These are phyloP conservation scores for Xestobium rufovillosum DNA, from an alignment of 2,888 invertebrate genomes.

Conservation along the genomic window DNA sequence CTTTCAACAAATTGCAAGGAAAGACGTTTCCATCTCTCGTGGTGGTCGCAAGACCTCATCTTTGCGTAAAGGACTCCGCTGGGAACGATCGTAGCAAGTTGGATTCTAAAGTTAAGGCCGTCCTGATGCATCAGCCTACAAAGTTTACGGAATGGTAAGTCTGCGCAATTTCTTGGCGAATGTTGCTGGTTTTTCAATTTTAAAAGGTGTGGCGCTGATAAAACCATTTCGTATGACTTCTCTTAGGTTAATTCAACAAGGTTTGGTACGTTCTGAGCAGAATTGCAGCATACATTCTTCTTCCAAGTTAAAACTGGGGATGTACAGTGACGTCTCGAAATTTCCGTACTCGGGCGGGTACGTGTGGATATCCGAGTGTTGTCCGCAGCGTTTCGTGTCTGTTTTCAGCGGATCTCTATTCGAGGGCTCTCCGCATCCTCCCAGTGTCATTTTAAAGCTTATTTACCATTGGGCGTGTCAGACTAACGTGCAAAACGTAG, in stretches of 20 bases:
- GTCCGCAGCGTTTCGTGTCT: conserved; percentile 76
- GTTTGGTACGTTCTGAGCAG: conserved; percentile 72
- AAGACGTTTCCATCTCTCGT: conserved; percentile 83
- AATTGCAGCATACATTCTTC: conserved; percentile 62
- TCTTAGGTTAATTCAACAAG: conserved; percentile 66
- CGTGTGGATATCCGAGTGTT: conserved; percentile 86
- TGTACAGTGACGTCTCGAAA: conserved; percentile 78
- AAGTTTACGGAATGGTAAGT: conserved; percentile 78
- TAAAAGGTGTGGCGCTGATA: no score
- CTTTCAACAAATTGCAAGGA: conserved; percentile 70
- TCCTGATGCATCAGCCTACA: conserved; percentile 72
- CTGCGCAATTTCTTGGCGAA: conserved; percentile 1
- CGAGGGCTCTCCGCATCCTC: conserved; percentile 77
- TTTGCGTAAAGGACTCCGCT: conserved; percentile 59
- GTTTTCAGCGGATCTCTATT: conserved; percentile 83
- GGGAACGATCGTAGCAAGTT: conserved; percentile 52
- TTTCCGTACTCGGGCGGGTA: conserved; percentile 86
- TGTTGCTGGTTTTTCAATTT: no score
- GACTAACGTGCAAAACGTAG: conserved; percentile 80
- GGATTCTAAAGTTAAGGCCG: conserved; percentile 75
- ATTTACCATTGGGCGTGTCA: conserved; percentile 91
- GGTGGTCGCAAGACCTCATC: conserved; percentile 72
- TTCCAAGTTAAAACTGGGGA: conserved; percentile 68
- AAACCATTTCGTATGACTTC: conserved; percentile 11
- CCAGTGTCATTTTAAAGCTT: conserved; percentile 72